A percentile compares a stretch with the other conserved stretches of the same genome.
phyloP scores from a whole-genome alignment of 2,888 invertebrate genomes.

The Ophioninae sp. region DNA sequence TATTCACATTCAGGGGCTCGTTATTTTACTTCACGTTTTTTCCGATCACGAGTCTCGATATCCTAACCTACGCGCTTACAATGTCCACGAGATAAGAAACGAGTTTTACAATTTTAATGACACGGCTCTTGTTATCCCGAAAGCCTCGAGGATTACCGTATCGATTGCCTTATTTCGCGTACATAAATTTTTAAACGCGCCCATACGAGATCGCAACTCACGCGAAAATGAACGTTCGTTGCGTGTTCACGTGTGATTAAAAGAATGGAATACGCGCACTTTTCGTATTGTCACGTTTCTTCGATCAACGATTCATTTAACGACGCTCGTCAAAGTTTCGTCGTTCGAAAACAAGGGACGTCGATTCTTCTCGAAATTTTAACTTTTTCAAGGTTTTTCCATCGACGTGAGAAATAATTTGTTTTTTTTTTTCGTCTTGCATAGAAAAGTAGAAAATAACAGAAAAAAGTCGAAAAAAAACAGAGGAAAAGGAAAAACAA shows the following conservation, averaged over 20 bases:
- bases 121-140: background rate
- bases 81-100: slow-evolving; percentile 22
- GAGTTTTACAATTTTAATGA: slow-evolving; percentile 16
- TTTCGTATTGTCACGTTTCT: background rate
- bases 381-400: too few relatives aligned
- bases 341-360: too few relatives aligned
- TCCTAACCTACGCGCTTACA: background rate
- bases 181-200: background rate
- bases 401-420: too few relatives aligned
- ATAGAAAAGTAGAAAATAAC: too few relatives aligned
- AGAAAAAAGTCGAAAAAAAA: too few relatives aligned
- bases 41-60: background rate
- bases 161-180: slow-evolving; percentile 6
- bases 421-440: too few relatives aligned
- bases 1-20: slow-evolving; percentile 15
- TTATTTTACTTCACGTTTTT: background rate
- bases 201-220: background rate
- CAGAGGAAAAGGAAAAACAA: too few relatives aligned
- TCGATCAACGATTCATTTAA: background rate
- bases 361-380: too few relatives aligned
- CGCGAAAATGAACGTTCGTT: background rate
- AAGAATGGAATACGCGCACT: background rate
- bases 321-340: too few relatives aligned
- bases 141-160: background rate
- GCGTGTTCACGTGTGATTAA: background rate